Base-by-base conservation (phyloP, 1,140 invertebrate species). In the Drosophila pandora region DNA sequence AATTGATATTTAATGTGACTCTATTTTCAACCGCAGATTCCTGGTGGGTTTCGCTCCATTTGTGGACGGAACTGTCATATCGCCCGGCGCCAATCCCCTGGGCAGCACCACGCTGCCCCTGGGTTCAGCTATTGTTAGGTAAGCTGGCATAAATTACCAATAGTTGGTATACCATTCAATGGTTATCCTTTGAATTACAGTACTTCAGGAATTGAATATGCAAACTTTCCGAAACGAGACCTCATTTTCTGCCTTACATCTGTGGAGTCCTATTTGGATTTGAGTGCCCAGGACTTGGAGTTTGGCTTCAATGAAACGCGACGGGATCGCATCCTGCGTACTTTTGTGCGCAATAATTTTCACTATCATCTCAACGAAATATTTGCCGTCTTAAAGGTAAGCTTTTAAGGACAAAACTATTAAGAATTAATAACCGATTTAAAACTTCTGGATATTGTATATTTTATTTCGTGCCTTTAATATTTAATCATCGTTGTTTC, bases 341-440 rank as follows among this genome's bases (percentile, higher is more conserved):
- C 96, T 10, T 97, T 96, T 92, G 96, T 97, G 47, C 94, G 96
- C 39, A 98, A 98, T 91, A 95, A 96, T 41, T 98, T 97, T 92
- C 95, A 95, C 79, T 97, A 96, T 92, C 96, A 97, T 93, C 93
- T 97, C 57, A 97, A 97, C 92, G 97, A 97, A 92, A 97, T 97
- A 80, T 97, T 96, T 92, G 97, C 96, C 17, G 96, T 97, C 28
- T 93, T 98, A 53, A 96, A 97, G 90, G 91, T 92, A 7, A 50
- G 17, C 17, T 17, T 17, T 17, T 17, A 17, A 17, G 17, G 17
- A 17, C 17, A 17, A 17, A 17, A 17, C 17, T 17, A 17, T 17
- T 17, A 17, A 17, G 17, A 17, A 17, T 17, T 17, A 17, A 17
- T 17, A 17, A 17, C 17, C 17, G 1, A 17, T 17, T 17, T 17